Percentiles rank a stretch among this genome's conserved stretches.
Conservation (phyloP, 2,797 vertebrate genomes). For the Poecilia velifera region DNA sequence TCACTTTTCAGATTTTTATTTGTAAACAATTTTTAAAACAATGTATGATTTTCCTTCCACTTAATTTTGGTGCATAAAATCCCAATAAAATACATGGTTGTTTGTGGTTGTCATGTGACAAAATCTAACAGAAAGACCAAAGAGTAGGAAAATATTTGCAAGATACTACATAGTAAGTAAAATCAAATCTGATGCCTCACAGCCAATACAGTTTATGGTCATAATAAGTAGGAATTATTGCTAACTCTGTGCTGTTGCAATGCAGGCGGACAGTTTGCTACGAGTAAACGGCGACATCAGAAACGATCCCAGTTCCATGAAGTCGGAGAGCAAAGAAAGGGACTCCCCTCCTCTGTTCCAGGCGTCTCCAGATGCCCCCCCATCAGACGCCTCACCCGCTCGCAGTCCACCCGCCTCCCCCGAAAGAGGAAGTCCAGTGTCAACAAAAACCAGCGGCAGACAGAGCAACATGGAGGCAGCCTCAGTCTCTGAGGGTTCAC, state of each 20-base stretch:
- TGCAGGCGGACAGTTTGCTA: slow-evolving; percentile 85
- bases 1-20: neutral
- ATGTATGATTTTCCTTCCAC: neutral
- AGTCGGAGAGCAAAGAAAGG: slow-evolving; percentile 49
- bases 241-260: neutral
- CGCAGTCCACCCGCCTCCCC: slow-evolving; percentile 4
- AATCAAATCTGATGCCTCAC: neutral
- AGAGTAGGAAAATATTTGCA: neutral
- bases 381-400: slow-evolving; percentile 27
- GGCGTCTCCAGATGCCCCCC: slow-evolving; percentile 48
- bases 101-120: neutral
- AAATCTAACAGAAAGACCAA: neutral
- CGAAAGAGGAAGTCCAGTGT: slow-evolving; percentile 4
- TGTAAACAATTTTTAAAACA: neutral
- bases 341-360: slow-evolving; percentile 69
- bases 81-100: neutral
- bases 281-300: slow-evolving; percentile 84
- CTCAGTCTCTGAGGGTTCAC: slow-evolving; percentile 19
- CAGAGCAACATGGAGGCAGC: neutral
- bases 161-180: neutral
- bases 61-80: neutral
- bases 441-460: slow-evolving; percentile 13
- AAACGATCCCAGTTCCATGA: slow-evolving; percentile 55
- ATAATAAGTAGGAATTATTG: neutral
- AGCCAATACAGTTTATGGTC: neutral